Base-by-base conservation (phyloP, 2,888 invertebrate genomes). In the Syritta pipiens region DNA sequence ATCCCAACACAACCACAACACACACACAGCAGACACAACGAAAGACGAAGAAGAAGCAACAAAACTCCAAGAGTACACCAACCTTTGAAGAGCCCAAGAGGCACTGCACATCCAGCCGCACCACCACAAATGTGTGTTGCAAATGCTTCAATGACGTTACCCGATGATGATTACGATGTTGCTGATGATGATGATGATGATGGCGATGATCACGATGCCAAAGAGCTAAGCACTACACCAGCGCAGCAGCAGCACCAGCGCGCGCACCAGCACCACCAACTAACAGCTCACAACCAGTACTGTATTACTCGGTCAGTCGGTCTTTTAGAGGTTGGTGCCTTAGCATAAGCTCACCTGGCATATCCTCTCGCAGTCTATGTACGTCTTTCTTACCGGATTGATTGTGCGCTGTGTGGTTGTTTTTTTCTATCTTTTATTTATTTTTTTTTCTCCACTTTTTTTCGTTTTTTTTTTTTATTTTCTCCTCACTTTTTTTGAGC, bases 231-330 rank as follows among this genome's bases (percentile, higher is more conserved):
- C 63, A 55, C 69, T 72, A 59, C 59, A 77, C 46, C 59, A 71
- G 62, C 53, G 32, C 69, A 71, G 57, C 60, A 49, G 40, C 42
- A 68, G 51, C 74, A 60, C 40, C 62, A 72, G 59, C 65, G 32
- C 44, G 10, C 40, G 57, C 37, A 65, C 63, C 53, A 62, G 46
- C 57, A 65, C 67, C 49, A 67, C 30, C 62, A 81, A 48, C 81
- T 63, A 69, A 81, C 81, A 76, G 69, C 76, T 69, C 69, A 75
- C 76, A 76, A 75, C 75, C 81, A 87, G 86, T 87, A 88, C 87
- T 88, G 88, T 88, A 88, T 89, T 89, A 89, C 89, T 89, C 89
- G 89, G 89, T 89, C 89, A 89, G 89, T 89, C 88, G 89, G 89
- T 89, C 88, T 89, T 88, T 85, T 88, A 88, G 88, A 87, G 87